Evolutionary conservation across 2,888 invertebrate genomes (phyloP), one percentile per base, ranked within the genome.

Genomic region (Orthosia gothica): DNA sequence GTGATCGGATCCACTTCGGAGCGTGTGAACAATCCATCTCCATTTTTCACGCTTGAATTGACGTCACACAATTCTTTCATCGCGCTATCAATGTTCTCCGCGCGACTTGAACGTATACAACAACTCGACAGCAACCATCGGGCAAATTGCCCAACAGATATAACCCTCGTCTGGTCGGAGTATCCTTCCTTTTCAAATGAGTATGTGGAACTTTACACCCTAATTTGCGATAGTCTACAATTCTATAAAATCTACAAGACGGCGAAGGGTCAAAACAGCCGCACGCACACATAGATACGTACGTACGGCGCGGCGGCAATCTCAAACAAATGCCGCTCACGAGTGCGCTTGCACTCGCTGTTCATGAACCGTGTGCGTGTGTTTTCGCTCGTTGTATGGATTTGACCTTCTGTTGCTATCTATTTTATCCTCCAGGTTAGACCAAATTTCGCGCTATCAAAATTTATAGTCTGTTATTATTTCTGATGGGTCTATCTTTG

Each of bases 401-500:
- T 2, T 12, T 0, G 1, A 2, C 18, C 47, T 74, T 59, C 50
- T 74, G n/a, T 3, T 16, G 5, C 0, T 47, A 12, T 2, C 1
- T 23, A 4, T 32, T 16, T 1, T 16, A 13, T 47, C 11, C 0
- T 40, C 12, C 20, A 75, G n/a, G 52, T 59, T 70, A 70, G 71
- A 72, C 59, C 61, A 68, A 59, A 76, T 75, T 83, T 69, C 12
- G 26, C 47, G 73, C 61, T 57, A 65, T 81, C 62, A 76, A 76
- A 74, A 73, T 83, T 61, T 55, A 85, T 72, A 57, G 74, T 49
- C 71, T 45, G 72, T 70, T 77, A 84, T 84, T 72, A 85, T 75
- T 75, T 80, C 54, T 80, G 73, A 84, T 81, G 66, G 47, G 20
- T 74, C 73, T 81, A 81, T 76, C 75, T 82, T 47, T 49, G 68